phyloP scores from a whole-genome alignment of 1,140 invertebrate species.

The Neuroterus valhalla region DNA sequence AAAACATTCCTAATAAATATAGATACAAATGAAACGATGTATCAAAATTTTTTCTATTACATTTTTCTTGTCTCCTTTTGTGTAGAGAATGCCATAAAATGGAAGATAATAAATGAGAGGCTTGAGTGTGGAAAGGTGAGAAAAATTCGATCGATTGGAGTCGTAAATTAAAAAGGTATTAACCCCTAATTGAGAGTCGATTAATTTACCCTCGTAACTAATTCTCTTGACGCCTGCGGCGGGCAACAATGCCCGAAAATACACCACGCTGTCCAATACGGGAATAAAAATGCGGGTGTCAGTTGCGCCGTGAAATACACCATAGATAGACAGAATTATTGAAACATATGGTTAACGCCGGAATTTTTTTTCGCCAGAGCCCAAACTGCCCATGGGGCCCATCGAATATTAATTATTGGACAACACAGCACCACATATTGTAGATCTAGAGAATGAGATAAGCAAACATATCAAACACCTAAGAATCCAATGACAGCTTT shows the following conservation, averaged over 20 bases:
- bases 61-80: too few relatives aligned
- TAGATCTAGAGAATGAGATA: too few relatives aligned
- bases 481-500: too few relatives aligned
- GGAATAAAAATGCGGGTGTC: conserved; percentile 61
- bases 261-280: conserved; percentile 27
- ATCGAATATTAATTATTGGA: conserved; percentile 43
- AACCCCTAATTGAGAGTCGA: conserved; percentile 53
- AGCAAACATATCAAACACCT: too few relatives aligned
- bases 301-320: conserved; percentile 71
- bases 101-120: background rate
- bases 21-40: too few relatives aligned
- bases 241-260: conserved; percentile 32
- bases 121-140: background rate
- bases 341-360: conserved; percentile 61
- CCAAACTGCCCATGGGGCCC: conserved; percentile 41
- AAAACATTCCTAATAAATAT: too few relatives aligned
- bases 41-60: too few relatives aligned
- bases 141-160: conserved; percentile 1
- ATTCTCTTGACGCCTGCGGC: conserved; percentile 34
- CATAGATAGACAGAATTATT: conserved; percentile 58
- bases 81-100: too few relatives aligned
- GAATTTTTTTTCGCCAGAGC: conserved; percentile 42
- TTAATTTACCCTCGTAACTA: conserved; percentile 57
- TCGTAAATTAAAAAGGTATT: conserved; percentile 63
- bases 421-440: too few relatives aligned